Base-by-base conservation (phyloP, 2,888 invertebrate genomes). In the Hemicrepidius hirtus region DNA sequence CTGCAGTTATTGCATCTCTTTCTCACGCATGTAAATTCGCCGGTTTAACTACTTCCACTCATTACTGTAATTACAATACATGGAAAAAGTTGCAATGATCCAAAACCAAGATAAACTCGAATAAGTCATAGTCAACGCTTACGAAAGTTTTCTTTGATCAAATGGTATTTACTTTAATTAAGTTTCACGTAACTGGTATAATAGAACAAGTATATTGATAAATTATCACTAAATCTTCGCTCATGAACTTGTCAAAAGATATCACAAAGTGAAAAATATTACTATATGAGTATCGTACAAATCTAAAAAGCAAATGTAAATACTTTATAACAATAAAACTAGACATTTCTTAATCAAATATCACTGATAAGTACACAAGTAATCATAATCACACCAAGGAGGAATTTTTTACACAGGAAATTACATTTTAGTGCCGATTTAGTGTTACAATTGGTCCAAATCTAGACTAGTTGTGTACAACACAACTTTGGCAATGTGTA, bases 181-280 rank as follows among this genome's bases (percentile, higher is more conserved):
- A 4, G 49, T 53, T 35, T 65, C 64, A 65, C 64, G 53, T 40
- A 65, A 24, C 40, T 37, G 35, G 16, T 53, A 32, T 50, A 65
- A 44, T 16, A 20, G 46, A 50, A 65, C 21, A 50, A 35, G 4
- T 37, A 53, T 24, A 64, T 49, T 41, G 18, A 24, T 41, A 60
- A 60, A 64, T 49, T 44, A 59, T 60, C 44, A 67, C 44, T 63
- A 63, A 63, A 68, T 50, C 44, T 46, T 63, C 35, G 16, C 18
- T 35, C 50, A 37, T 35, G 13, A 44, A 44, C 28, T 64, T 63
- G 44, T 41, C 28, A 60, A 65, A 71, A 71, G 71, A 71, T 71
- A 71, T 72, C 72, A 72, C 72, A 72, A 72, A 68, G 72, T 72
- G 62, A 68, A 67, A 72, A 68, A 63, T 63, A 68, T 68, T 60